Evolutionary conservation across 92 coral and sea anemone species (phyloP).

Genomic region (Meandrina meandrites): DNA sequence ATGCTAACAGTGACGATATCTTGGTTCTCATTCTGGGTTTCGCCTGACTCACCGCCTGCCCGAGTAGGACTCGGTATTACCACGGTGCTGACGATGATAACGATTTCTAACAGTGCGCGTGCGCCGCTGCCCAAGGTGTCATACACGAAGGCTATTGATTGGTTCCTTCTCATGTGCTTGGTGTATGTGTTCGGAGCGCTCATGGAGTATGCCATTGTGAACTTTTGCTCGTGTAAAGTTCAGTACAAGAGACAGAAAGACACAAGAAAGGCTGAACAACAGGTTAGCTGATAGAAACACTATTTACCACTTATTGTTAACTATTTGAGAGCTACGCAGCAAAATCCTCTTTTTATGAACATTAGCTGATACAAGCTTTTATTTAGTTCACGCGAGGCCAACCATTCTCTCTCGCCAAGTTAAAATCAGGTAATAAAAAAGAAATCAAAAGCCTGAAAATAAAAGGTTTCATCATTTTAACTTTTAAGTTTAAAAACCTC

Average conservation of each 20-base stretch:
- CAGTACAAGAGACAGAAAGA: conserved; percentile 57
- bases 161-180: conserved; percentile 93
- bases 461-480: no score
- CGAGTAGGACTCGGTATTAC: conserved; percentile 99
- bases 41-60: conserved; percentile 96
- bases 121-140: conserved; percentile 97
- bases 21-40: conserved; percentile 99
- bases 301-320: no score
- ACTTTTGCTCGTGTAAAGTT: conserved; percentile 80
- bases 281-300: conserved; percentile 8
- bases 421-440: no score
- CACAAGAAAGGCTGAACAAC: conserved; percentile 29
- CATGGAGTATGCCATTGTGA: conserved; percentile 96
- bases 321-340: no score
- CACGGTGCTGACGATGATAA: conserved; percentile 94
- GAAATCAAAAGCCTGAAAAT: no score
- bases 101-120: conserved; percentile 98
- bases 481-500: no score
- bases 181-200: conserved; percentile 97
- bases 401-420: no score
- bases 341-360: no score
- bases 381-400: no score
- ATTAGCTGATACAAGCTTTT: no score
- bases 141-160: conserved; percentile 94
- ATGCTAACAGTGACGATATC: conserved; percentile 92